Conservation (phyloP, 30 jellyfish, hydroid and myxozoan species). For the Hydractinia symbiolongicarpus region DNA sequence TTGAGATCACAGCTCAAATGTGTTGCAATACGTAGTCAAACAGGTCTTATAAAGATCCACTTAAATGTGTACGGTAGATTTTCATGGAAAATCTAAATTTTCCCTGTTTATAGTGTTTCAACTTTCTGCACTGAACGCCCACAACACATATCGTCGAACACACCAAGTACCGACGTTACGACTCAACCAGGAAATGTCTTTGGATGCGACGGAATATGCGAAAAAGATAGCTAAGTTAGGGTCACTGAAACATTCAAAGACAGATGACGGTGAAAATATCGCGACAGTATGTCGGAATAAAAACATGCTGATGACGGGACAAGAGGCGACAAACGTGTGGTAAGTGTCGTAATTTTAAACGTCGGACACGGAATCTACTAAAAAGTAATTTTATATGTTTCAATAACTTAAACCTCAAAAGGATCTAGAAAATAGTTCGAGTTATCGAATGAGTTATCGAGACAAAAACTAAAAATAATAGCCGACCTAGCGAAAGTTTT, state of each 20-base stretch:
- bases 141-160: conserved; percentile 67
- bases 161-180: conserved; percentile 57
- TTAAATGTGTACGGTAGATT: too few relatives aligned
- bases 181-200: conserved; percentile 61
- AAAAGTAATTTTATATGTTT: too few relatives aligned
- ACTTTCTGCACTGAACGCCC: conserved; percentile 65
- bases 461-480: too few relatives aligned
- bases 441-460: too few relatives aligned
- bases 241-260: conserved; percentile 67
- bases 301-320: conserved; percentile 64
- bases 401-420: too few relatives aligned
- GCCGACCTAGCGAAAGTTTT: too few relatives aligned
- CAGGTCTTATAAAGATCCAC: too few relatives aligned
- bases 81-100: neutral
- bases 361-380: neutral
- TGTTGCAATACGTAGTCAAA: too few relatives aligned
- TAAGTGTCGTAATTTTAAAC: conserved; percentile 23
- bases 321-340: conserved; percentile 90
- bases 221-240: conserved; percentile 78
- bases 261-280: conserved; percentile 94
- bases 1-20: too few relatives aligned
- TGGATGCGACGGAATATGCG: conserved; percentile 87
- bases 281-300: conserved; percentile 86
- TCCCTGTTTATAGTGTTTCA: conserved; percentile 41
- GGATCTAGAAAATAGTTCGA: neutral